Evolutionary conservation across 2,888 invertebrate genomes (phyloP).

Genomic region (Miltochrista miniata): DNA sequence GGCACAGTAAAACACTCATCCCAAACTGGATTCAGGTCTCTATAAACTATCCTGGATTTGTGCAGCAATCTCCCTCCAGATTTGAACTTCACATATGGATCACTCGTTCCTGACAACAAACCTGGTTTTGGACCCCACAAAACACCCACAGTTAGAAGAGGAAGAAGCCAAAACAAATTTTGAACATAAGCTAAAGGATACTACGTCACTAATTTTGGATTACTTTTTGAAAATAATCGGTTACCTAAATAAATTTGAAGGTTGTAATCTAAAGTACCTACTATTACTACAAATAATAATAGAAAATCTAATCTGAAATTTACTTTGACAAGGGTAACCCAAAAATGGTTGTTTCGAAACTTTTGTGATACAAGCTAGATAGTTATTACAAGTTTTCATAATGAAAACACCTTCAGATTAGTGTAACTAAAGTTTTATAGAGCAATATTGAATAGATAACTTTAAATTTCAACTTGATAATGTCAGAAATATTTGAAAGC

Average conservation of each 20-base stretch:
- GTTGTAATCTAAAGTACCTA: neutral
- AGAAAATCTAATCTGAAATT: no score
- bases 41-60: constrained; percentile 96
- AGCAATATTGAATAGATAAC: no score
- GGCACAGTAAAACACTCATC: constrained; percentile 97
- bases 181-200: constrained; percentile 37
- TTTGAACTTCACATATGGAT: constrained; percentile 99
- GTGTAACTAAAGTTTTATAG: no score
- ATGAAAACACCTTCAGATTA: no score
- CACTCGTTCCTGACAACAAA: constrained; percentile 93
- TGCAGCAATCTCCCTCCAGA: constrained; percentile 92
- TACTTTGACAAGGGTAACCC: no score
- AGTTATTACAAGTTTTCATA: no score
- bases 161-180: constrained; percentile 71
- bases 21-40: constrained; percentile 99
- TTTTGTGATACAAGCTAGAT: no score
- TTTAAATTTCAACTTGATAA: no score
- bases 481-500: no score
- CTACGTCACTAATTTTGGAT: neutral
- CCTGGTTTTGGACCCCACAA: constrained; percentile 78
- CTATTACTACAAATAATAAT: no score
- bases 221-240: neutral
- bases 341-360: no score
- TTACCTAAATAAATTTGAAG: neutral
- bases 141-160: constrained; percentile 63